Evolutionary conservation across 1,140 invertebrate genomes (phyloP), one percentile per base, ranked within the genome.

Genomic region (Bombus polaris): DNA sequence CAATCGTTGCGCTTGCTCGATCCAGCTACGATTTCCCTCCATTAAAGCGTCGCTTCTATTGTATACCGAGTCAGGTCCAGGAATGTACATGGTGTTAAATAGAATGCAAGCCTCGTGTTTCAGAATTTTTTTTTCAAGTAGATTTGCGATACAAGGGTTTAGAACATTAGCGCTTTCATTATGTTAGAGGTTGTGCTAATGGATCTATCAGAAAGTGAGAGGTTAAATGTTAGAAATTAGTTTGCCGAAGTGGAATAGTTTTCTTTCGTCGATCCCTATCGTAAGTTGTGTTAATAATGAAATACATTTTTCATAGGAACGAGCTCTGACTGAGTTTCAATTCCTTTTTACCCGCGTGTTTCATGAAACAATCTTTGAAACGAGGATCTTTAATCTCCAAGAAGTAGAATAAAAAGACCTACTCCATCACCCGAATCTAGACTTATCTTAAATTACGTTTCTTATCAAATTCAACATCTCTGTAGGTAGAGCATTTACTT

Each of bases 1-100:
- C 77, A 68, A 78, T 78, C 76, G 76, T 53, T 80, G 77, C 42
- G 77, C 39, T 18, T 53, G n/a, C 65, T 80, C 65, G 65, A 44
- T 37, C 42, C 32, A n/a, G 5, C 8, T 35, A 25, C 66, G 78
- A 80, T 80, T 80, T 71, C 78, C 65, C 44, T 70, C 44, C 35
- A 72, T 65, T 59, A 65, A 74, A 44, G 22, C 25, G 32, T 18
- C 22, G 47, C 13, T 35, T 18, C 47, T 3, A 79, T 79, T 79
- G 76, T 79, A n/a, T n/a, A 53, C 28, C 18, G 47, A 53, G 25
- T 12, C 65, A 35, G 10, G 25, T 10, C 32, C 37, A 13, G 80
- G 57, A 59, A 72, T 18, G 62, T 6, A n/a, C 59, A n/a, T 35
- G 59, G 28, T 12, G 47, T 57, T 75, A 47, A 39, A 44, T 42